Base-by-base conservation (phyloP, 1,140 invertebrate genomes). In the Adoxophyes honmai region DNA sequence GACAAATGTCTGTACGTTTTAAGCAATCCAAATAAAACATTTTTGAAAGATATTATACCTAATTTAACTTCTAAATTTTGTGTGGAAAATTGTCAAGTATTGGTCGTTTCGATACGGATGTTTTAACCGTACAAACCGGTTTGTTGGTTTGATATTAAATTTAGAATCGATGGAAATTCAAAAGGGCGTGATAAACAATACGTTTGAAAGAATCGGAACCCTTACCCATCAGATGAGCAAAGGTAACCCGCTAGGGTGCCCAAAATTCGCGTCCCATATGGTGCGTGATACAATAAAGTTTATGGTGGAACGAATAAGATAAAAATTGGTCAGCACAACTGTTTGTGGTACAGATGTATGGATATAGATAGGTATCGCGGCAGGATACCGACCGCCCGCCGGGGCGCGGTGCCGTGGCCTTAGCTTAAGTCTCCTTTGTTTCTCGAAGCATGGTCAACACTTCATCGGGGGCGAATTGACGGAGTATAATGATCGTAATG, bases 261-360 rank as follows among this genome's bases (percentile, higher is more conserved):
- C 61, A 62, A 70, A 78, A 75, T 77, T 74, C 58, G 70, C 53
- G 66, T 73, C 61, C 68, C 78, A 79, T 75, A 79, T 85, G 79
- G 65, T 54, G 66, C 68, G 75, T 75, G 71, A 76, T 73, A 69
- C 68, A 67, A 66, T 78, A 63, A 70, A 74, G 65, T 79, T 82
- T 78, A 81, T 75, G 70, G 63, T 60, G 64, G 64, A 73, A 75
- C 68, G 63, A 73, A 70, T 74, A 72, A 65, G 66, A 81, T 78
- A 72, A 77, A 67, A 69, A 65, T 63, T 39, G 65, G 64, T 67
- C 59, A 70, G 59, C 60, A 72, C 79, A 82, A 82, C 80, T 81
- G 82, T 80, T 81, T 68, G 68, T 64, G 72, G 60, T 57, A 70
- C 70, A 70, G 69, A 70, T 74, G 73, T 75, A 48, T 16, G 42